These are phyloP conservation scores for Hydrolagus colliei DNA, from an alignment of 2,797 vertebrate genomes.

Conservation along the genomic window DNA sequence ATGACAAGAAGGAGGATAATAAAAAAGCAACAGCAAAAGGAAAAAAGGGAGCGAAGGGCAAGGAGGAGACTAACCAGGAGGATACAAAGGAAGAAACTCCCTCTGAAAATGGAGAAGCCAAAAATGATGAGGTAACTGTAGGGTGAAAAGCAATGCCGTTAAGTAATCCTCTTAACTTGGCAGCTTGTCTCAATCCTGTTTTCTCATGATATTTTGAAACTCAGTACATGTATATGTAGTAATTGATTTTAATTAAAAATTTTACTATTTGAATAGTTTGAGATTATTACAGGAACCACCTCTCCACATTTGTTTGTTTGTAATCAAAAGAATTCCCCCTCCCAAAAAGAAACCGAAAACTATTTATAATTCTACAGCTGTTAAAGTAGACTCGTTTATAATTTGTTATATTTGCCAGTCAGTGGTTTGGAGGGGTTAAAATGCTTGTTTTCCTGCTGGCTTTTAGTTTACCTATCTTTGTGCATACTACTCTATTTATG, in stretches of 20 bases:
- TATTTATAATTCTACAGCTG: neutral
- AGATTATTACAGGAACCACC: neutral
- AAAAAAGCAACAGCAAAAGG: slow-evolving; percentile 65
- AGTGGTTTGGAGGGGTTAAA: neutral
- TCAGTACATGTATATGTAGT: neutral
- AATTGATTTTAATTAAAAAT: too few relatives aligned
- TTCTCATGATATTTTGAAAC: neutral
- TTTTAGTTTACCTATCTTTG: too few relatives aligned
- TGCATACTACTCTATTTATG: too few relatives aligned
- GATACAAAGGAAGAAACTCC: slow-evolving; percentile 79
- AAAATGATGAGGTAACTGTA: slow-evolving; percentile 72
- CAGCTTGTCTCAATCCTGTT: neutral
- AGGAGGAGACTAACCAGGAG: slow-evolving; percentile 66
- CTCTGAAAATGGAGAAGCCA: slow-evolving; percentile 87
- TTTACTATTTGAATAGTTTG: neutral
- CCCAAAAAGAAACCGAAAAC: neutral
- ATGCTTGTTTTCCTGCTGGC: too few relatives aligned
- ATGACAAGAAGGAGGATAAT: slow-evolving; percentile 79
- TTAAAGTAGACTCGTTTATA: neutral
- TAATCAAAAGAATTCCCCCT: neutral
- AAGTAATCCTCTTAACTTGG: too few relatives aligned
- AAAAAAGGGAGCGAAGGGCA: slow-evolving; percentile 71
- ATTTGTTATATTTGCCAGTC: neutral
- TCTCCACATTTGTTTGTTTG: neutral
- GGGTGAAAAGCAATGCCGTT: neutral